Conservation (phyloP, 2,113 vertebrate genomes). For the Diadophis punctatus region DNA sequence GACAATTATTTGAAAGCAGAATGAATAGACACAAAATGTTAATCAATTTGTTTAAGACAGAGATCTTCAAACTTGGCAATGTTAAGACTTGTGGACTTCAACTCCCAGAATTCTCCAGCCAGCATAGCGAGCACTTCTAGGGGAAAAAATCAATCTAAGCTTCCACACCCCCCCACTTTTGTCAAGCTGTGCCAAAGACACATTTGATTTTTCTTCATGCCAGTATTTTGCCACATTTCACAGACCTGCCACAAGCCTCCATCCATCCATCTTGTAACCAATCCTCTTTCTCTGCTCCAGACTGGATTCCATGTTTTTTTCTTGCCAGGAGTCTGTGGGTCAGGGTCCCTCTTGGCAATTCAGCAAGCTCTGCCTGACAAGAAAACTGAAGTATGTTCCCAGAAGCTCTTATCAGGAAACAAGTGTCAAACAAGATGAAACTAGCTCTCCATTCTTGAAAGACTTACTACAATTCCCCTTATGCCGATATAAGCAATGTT, state of each 20-base stretch:
- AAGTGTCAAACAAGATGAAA: constrained; percentile 66
- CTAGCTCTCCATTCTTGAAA: constrained; percentile 47
- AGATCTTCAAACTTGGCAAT: no score
- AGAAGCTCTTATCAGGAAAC: constrained; percentile 67
- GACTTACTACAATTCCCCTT: constrained; percentile 60
- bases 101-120: no score
- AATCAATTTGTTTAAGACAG: neutral
- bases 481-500: constrained; percentile 52
- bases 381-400: constrained; percentile 63
- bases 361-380: constrained; percentile 44
- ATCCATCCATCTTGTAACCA: constrained; percentile 14
- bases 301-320: constrained; percentile 1
- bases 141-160: neutral
- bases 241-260: constrained; percentile 22
- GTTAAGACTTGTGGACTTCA: no score
- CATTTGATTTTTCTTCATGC: neutral
- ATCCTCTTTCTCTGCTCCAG: neutral
- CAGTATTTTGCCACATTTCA: neutral
- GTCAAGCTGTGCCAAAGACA: constrained; percentile 6
- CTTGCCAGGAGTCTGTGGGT: constrained; percentile 35
- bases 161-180: neutral
- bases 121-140: neutral
- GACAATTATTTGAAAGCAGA: neutral
- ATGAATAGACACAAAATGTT: neutral
- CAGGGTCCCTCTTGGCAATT: constrained; percentile 46